Conservation (phyloP, 1,140 invertebrate species). For the Lineus longissimus region DNA sequence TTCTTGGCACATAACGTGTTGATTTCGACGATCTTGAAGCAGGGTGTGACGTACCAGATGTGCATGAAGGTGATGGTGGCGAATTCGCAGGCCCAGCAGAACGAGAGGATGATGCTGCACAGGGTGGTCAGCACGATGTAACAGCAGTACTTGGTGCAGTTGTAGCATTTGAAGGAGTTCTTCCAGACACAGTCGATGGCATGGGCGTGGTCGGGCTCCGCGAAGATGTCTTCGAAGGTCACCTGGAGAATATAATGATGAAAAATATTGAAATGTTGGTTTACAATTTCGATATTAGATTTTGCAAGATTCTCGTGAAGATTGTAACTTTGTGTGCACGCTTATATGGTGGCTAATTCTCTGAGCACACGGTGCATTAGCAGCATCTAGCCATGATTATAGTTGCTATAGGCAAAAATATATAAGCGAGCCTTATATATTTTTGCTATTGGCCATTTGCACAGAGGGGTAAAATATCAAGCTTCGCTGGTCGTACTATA, state of each 20-base stretch:
- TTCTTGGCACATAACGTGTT: conserved; percentile 63
- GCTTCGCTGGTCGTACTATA: too few species aligned
- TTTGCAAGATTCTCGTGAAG: neutral
- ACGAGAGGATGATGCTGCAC: conserved; percentile 64
- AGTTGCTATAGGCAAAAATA: too few species aligned
- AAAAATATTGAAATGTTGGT: neutral
- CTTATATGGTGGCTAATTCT: neutral
- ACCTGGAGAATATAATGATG: conserved; percentile 25
- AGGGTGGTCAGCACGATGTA: conserved; percentile 68
- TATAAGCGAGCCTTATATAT: too few species aligned
- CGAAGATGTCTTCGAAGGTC: conserved; percentile 71
- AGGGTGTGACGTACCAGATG: conserved; percentile 52
- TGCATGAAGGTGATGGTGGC: conserved; percentile 67
- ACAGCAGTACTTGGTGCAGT: conserved; percentile 65
- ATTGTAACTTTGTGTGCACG: neutral
- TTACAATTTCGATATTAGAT: neutral
- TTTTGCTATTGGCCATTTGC: too few species aligned
- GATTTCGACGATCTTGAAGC: conserved; percentile 51
- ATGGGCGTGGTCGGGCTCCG: conserved; percentile 70
- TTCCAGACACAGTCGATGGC: conserved; percentile 74
- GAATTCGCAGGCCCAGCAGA: conserved; percentile 68
- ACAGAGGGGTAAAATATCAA: too few species aligned
- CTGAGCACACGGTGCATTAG: neutral
- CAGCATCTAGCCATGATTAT: too few species aligned
- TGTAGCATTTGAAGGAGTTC: conserved; percentile 67